A percentile compares a stretch with the other conserved stretches of the same genome.
phyloP scores from a whole-genome alignment of 2,113 vertebrate species.

The Clinocottus analis region DNA sequence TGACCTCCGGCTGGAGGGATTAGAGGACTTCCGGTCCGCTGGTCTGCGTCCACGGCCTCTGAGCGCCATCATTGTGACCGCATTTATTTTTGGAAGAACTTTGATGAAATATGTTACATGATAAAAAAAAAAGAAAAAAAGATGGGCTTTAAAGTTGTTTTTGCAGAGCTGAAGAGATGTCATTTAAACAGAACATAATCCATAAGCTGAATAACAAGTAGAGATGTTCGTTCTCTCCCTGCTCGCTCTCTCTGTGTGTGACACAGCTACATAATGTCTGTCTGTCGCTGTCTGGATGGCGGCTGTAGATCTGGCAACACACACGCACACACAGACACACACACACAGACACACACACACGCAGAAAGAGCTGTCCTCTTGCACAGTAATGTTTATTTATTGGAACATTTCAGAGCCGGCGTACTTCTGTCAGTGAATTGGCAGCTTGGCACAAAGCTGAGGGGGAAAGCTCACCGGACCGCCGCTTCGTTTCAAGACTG shows the following conservation, averaged over 20 bases:
- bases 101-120: conserved; percentile 70
- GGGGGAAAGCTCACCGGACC: conserved; percentile 54
- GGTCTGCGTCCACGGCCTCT: conserved; percentile 43
- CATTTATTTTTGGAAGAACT: conserved; percentile 63
- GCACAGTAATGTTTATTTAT: conserved; percentile 71
- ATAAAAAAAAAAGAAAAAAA: conserved; percentile 23
- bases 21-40: conserved; percentile 53
- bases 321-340: conserved; percentile 1
- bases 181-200: conserved; percentile 80
- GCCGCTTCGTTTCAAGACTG: conserved; percentile 55
- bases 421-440: conserved; percentile 68
- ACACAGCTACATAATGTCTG: conserved; percentile 73
- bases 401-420: conserved; percentile 66
- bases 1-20: conserved; percentile 44
- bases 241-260: conserved; percentile 43
- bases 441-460: conserved; percentile 68
- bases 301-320: conserved; percentile 65
- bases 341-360: conserved; percentile 22
- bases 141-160: conserved; percentile 76
- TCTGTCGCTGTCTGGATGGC: conserved; percentile 73
- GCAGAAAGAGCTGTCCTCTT: conserved; percentile 57
- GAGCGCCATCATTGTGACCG: conserved; percentile 53
- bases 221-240: conserved; percentile 61
- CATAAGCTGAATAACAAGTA: conserved; percentile 77
- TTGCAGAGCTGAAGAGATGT: conserved; percentile 71